Base-by-base conservation (phyloP, 1,140 invertebrate species). In the Stegodyphus mimosarum region DNA sequence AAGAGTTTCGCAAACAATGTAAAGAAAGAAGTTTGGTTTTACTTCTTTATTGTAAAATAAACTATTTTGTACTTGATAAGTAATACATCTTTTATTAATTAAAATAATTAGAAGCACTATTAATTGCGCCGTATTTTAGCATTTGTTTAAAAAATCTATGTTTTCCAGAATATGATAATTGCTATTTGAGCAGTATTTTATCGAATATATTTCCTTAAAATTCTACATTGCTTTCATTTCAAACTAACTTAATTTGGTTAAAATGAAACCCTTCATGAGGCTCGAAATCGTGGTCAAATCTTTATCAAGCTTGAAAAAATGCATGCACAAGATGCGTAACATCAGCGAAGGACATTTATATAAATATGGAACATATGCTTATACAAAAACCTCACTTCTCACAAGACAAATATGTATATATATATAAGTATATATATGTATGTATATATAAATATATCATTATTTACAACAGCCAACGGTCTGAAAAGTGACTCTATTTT, bases 351-450 rank as follows among this genome's bases (percentile, higher is more conserved):
- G n/a, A 73, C 79, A 83, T 80, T 50, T 55, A 51, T 77, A 77
- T 77, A 66, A 66, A 66, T 49, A 69, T 63, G 66, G 33, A 69
- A 79, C 70, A 73, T 71, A 71, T 73, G 51, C 76, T 72, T 72
- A 73, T 83, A 83, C 79, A 83, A 83, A 83, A 83, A 77, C 60
- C 50, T 67, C 69, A 72, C 67, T 72, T 83, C 70, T 72, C 79
- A 83, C 79, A 74, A 83, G 79, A 83, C 79, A 83, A 83, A 83
- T 83, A 83, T 83, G 73, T 83, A 71, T 79, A 79, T 76, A 55
- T 71, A 52, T 80, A 71, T 71, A 17, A n/a, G n/a, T n/a, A 33
- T 33, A 33, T 33, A 33, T 77, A 51, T 67, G 50, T 78, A 78
- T 78, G 33, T 69, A 80, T 80, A 73, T 83, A 83, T 83, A 83